Conservation (phyloP, 2,113 vertebrate genomes). For the Tichodroma muraria region DNA sequence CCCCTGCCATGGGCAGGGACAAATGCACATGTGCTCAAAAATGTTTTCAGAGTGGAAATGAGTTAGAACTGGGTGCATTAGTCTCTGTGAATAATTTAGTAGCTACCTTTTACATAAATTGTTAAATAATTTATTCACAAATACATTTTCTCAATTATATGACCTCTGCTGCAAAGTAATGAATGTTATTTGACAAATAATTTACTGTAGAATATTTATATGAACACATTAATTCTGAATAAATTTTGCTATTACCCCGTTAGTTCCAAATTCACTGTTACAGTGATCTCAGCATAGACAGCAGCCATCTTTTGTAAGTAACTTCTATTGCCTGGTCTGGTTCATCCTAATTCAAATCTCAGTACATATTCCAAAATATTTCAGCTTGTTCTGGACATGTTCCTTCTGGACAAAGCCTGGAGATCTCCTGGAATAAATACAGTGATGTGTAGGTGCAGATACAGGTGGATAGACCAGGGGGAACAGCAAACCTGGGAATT, state of each 20-base stretch:
- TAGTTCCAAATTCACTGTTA: not conserved
- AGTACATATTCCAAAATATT: not conserved
- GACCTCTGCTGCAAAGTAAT: constrained; percentile 15
- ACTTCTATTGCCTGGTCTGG: not conserved
- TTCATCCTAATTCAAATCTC: not conserved
- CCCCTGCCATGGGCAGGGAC: not conserved
- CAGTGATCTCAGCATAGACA: not conserved
- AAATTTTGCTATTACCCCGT: not conserved
- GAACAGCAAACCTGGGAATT: not conserved
- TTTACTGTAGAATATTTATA: constrained; percentile 35
- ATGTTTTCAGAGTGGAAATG: not conserved
- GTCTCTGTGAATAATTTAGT: constrained; percentile 39
- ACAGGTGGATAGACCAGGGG: not conserved
- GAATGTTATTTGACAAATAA: constrained; percentile 39
- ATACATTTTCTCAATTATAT: constrained; percentile 48
- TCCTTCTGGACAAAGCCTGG: not conserved
- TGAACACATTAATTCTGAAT: not conserved
- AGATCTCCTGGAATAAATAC: not conserved
- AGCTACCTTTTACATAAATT: constrained; percentile 10
- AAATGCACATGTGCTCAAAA: not conserved
- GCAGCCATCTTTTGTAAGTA: not conserved
- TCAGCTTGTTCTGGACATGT: not conserved
- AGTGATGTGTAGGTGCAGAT: too few relatives aligned
- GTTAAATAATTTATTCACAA: constrained; percentile 50
- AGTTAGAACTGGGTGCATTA: constrained; percentile 33